Percentiles rank a stretch among this genome's conserved stretches.
Evolutionary conservation across 2,888 invertebrate species (phyloP).

Genomic region (Hypercompe scribonia): DNA sequence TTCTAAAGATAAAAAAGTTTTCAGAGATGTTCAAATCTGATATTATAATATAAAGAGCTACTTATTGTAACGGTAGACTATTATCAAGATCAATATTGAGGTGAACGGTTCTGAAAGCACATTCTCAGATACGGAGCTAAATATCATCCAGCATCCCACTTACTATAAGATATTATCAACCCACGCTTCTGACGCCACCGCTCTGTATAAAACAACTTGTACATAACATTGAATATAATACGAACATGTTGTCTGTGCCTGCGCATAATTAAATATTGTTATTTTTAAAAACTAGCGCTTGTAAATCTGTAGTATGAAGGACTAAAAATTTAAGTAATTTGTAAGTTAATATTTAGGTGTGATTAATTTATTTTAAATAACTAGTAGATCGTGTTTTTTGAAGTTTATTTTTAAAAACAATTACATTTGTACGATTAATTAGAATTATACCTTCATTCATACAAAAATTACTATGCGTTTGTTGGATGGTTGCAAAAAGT

Average conservation of each 20-base stretch:
- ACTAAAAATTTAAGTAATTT: background rate
- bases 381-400: background rate
- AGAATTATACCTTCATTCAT: background rate
- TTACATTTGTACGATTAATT: background rate
- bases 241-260: background rate
- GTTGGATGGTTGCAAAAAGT: background rate
- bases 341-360: background rate
- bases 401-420: background rate
- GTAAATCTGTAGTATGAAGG: background rate
- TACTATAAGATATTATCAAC: conserved; percentile 37
- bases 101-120: conserved; percentile 49
- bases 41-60: conserved; percentile 27
- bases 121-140: conserved; percentile 32
- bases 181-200: conserved; percentile 19
- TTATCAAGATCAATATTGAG: conserved; percentile 54
- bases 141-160: conserved; percentile 34
- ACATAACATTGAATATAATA: background rate
- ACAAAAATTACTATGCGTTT: background rate
- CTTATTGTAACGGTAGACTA: conserved; percentile 44
- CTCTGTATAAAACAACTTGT: background rate
- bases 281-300: background rate
- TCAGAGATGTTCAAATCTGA: conserved; percentile 29
- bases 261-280: background rate
- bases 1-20: conserved; percentile 2
- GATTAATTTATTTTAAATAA: background rate